These are phyloP conservation scores for Campaea margaritaria DNA, from an alignment of 2,888 invertebrate species.

Conservation along the genomic window DNA sequence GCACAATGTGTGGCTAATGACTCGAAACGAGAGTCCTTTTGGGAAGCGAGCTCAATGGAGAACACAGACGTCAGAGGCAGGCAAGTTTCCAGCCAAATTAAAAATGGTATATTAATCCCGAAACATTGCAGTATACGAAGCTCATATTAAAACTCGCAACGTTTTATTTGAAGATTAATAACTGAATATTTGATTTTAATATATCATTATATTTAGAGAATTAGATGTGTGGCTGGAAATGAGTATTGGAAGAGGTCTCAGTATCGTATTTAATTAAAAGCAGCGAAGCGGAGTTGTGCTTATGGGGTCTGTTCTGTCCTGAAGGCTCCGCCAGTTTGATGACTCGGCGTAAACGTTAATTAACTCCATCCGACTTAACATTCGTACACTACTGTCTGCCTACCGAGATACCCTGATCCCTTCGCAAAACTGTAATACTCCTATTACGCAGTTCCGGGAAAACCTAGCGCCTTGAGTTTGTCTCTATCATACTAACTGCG, in stretches of 20 bases:
- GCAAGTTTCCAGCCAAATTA: slow-evolving; percentile 26
- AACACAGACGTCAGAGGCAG: slow-evolving; percentile 18
- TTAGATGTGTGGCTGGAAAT: slow-evolving; percentile 42
- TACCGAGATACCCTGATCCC: slow-evolving; percentile 22
- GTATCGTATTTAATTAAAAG: slow-evolving; percentile 39
- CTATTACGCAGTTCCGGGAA: slow-evolving; percentile 1
- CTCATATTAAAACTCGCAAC: neutral
- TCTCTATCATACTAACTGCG: slow-evolving; percentile 3
- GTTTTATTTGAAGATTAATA: neutral
- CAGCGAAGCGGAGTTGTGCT: slow-evolving; percentile 47
- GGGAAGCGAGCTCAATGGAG: slow-evolving; percentile 20
- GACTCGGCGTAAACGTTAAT: slow-evolving; percentile 71
- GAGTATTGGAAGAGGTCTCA: slow-evolving; percentile 53
- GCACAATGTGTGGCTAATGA: slow-evolving; percentile 40
- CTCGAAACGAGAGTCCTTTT: slow-evolving; percentile 38
- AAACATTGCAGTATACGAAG: neutral
- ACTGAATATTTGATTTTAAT: slow-evolving; percentile 3
- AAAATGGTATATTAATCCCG: slow-evolving; percentile 3
- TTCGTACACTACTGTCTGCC: slow-evolving; percentile 32
- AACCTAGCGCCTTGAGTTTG: slow-evolving; percentile 11
- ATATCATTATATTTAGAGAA: slow-evolving; percentile 20
- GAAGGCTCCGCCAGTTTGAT: slow-evolving; percentile 59
- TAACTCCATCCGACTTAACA: slow-evolving; percentile 60
- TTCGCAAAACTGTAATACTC: slow-evolving; percentile 13
- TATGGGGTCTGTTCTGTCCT: slow-evolving; percentile 44